These are phyloP conservation scores for Nipponia nippon DNA, from an alignment of 2,113 vertebrate species.

Conservation along the genomic window DNA sequence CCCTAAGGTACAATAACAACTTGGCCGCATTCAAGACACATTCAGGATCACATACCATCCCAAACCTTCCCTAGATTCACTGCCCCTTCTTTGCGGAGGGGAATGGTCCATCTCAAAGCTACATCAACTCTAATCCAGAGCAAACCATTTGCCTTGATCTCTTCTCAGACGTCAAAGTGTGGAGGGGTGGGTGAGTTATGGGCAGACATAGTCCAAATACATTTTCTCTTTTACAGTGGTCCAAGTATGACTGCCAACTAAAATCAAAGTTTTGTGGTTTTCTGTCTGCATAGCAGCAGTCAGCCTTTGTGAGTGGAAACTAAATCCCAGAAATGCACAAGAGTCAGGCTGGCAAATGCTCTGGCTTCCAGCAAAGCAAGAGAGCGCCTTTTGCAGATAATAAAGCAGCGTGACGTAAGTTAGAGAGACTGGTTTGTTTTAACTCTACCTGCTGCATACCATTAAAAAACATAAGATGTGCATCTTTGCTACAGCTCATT, in stretches of 20 bases:
- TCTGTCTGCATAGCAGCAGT: constrained; percentile 53
- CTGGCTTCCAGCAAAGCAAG: background rate
- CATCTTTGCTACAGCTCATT: background rate
- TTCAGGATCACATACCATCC: background rate
- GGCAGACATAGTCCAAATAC: background rate
- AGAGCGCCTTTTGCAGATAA: background rate
- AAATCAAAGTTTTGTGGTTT: constrained; percentile 52
- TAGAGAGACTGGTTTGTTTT: background rate
- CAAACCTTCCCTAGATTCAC: background rate
- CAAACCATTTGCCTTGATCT: background rate
- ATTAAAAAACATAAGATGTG: background rate
- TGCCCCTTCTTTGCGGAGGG: accelerated
- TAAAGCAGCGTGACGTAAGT: background rate
- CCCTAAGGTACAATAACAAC: background rate
- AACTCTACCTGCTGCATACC: background rate
- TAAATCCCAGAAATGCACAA: background rate
- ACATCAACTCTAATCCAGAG: background rate
- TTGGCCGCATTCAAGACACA: background rate
- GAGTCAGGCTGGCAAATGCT: constrained; percentile 1
- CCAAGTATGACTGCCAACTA: constrained; percentile 40
- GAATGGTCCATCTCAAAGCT: background rate
- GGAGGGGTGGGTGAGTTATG: constrained; percentile 10
- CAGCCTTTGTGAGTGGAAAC: constrained; percentile 32
- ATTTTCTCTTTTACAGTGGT: constrained; percentile 36
- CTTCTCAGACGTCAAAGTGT: background rate